Evolutionary conservation across 2,113 vertebrate genomes (phyloP), one percentile per base, ranked within the genome.

Genomic region (Ploceus nigricollis): DNA sequence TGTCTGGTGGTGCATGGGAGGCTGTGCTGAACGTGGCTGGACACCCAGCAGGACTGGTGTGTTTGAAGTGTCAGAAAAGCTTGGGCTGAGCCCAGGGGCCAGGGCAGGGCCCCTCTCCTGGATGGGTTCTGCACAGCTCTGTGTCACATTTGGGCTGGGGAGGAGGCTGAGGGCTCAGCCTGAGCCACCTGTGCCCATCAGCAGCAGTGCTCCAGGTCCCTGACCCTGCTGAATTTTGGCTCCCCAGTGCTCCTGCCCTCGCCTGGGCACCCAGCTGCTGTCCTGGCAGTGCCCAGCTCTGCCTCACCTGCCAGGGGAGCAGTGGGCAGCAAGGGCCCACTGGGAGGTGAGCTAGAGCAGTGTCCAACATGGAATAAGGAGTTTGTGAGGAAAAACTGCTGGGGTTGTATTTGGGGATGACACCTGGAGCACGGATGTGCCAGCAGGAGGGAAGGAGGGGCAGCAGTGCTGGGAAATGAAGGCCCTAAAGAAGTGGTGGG

Each of bases 101-200:
- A 5, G 27, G 15, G 51, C 15, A 58, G 57, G 23, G n/a, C 57
- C 4, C 23, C 57, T 60, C 57, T 37, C 28, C 61, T 18, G 12
- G 2, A 0, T 0, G 5, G 13, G 27, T 3, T 17, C 58, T 35
- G 17, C 4, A 0, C 7, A 14, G 30, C 60, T 56, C 37, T 13
- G 30, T 1, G 0, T 25, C 0, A 0, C 0, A 0, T 2, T 30
- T 0, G 0, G 64, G 50, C 45, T 3, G 1, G 44, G 37, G n/a
- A 48, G 0, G 33, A 28, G 64, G 39, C 51, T 0, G 13, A 47
- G 45, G 51, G 35, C 50, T 40, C 51, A 20, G 50, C 69, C 35
- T 6, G 8, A 3, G 14, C 18, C 22, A 0, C 17, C 33, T 25
- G 22, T 68, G 14, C 44, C 48, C 0, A 0, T 9, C 3, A 5